These are phyloP conservation scores for Crenuchus spilurus DNA, from an alignment of 2,797 vertebrate species.

Conservation along the genomic window DNA sequence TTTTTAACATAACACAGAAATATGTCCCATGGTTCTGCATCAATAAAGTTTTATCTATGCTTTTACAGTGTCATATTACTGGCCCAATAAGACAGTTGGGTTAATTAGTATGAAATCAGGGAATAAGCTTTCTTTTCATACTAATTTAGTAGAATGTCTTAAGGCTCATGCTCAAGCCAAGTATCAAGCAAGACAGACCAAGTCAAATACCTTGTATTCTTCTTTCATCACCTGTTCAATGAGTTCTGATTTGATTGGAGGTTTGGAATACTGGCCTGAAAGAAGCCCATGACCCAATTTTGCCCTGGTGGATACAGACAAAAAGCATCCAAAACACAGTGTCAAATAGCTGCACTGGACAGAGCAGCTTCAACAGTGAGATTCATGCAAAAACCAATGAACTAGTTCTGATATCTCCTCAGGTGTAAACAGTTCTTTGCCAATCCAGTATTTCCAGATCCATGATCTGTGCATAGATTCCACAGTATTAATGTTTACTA, in stretches of 20 bases:
- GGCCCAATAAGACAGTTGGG: not conserved
- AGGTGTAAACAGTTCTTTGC: too few species aligned
- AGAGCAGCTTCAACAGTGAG: not conserved
- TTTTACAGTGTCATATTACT: too few species aligned
- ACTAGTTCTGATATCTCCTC: not conserved
- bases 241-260: slow-evolving; percentile 96
- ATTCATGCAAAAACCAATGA: not conserved
- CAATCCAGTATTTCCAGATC: too few species aligned
- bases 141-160: not conserved
- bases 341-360: not conserved
- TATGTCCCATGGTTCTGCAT: too few species aligned
- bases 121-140: not conserved
- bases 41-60: too few species aligned
- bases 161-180: slow-evolving; percentile 8
- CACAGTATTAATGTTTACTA: too few species aligned
- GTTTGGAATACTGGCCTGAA: slow-evolving; percentile 96
- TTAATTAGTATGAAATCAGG: not conserved
- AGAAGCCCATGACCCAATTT: slow-evolving; percentile 96
- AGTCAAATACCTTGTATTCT: slow-evolving; percentile 94
- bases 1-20: too few species aligned
- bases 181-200: slow-evolving; percentile 50
- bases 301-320: slow-evolving; percentile 80
- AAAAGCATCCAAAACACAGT: slow-evolving; percentile 8
- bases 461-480: too few species aligned
- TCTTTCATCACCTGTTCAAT: slow-evolving; percentile 99